Conservation (phyloP, 2,113 vertebrate species). For the Machaerirhynchus nigripectus region DNA sequence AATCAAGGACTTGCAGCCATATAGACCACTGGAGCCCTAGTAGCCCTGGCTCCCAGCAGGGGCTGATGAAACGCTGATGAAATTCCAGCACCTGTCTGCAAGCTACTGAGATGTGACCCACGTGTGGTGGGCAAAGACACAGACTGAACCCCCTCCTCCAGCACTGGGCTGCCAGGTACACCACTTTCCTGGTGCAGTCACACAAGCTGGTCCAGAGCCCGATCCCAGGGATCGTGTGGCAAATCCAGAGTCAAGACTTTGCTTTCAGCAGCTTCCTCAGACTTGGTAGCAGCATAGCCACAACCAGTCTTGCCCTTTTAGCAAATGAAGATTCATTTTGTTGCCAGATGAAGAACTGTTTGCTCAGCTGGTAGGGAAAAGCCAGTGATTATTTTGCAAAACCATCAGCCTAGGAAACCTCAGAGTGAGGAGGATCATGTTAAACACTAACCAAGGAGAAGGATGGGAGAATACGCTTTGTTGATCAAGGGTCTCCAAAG, state of each 20-base stretch:
- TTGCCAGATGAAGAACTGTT: neutral
- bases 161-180: neutral
- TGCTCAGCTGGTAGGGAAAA: neutral
- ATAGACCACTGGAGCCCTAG: neutral
- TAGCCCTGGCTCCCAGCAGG: neutral
- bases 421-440: neutral
- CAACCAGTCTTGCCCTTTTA: neutral
- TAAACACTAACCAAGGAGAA: neutral
- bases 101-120: neutral
- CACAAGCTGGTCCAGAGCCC: neutral
- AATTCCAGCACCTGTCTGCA: neutral
- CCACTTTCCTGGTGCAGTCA: neutral
- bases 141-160: neutral
- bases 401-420: neutral
- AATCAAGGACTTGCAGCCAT: neutral
- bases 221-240: rapidly evolving
- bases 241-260: neutral
- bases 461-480: rapidly evolving
- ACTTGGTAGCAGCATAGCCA: neutral
- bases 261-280: neutral
- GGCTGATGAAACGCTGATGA: neutral
- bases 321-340: neutral
- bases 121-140: neutral
- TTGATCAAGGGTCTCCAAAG: neutral
- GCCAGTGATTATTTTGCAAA: neutral